A percentile compares a stretch with the other conserved stretches of the same genome.
phyloP scores from a whole-genome alignment of 2,888 invertebrate species.

The Bimastos eiseni region DNA sequence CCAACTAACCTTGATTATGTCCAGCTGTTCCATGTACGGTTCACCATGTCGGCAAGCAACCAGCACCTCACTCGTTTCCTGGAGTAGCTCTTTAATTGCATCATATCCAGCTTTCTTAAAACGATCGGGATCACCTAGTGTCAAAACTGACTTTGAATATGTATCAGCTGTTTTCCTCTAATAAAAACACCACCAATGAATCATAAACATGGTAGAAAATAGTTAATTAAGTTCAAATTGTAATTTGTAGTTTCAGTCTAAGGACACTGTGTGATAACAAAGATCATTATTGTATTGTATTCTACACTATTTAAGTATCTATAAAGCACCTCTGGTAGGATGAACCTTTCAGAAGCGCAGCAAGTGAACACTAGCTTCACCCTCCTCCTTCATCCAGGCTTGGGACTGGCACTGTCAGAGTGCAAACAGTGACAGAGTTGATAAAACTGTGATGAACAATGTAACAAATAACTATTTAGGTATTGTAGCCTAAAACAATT shows the following conservation, averaged over 20 bases:
- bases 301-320: too few species aligned
- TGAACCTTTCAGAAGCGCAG: too few species aligned
- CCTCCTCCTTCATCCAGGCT: too few species aligned
- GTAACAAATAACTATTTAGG: background rate
- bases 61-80: background rate
- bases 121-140: background rate
- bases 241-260: too few species aligned
- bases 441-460: too few species aligned
- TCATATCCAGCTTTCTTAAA: background rate
- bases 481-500: too few species aligned
- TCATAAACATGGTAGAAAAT: background rate
- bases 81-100: background rate
- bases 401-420: too few species aligned
- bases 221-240: background rate
- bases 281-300: too few species aligned
- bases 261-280: too few species aligned
- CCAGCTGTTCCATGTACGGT: conserved; percentile 1
- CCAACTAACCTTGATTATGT: background rate
- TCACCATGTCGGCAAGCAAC: background rate
- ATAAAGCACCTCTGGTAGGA: too few species aligned
- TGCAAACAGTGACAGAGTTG: too few species aligned
- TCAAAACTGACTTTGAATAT: background rate
- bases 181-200: background rate
- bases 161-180: background rate
- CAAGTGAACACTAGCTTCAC: too few species aligned